Percentiles rank a stretch among this genome's conserved stretches.
These are phyloP conservation scores for Gobiocypris rarus DNA, from an alignment of 2,113 vertebrate species.

Conservation along the genomic window DNA sequence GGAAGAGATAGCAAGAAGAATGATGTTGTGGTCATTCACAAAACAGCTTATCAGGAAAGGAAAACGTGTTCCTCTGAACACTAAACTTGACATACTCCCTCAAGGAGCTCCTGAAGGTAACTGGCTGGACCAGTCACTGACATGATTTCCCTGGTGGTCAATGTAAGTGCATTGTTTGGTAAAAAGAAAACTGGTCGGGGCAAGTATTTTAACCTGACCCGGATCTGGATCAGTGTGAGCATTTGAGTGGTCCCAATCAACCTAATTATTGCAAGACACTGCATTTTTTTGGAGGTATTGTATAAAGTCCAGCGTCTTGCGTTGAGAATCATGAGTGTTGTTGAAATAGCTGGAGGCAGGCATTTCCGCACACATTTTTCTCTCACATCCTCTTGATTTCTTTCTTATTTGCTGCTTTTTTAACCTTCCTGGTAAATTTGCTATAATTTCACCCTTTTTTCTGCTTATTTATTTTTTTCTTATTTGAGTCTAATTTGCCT, in stretches of 20 bases:
- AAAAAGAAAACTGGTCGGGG: slow-evolving; percentile 30
- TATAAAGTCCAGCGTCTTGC: background rate
- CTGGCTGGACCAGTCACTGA: slow-evolving; percentile 33
- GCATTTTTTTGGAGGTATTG: background rate
- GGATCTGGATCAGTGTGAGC: slow-evolving; percentile 4
- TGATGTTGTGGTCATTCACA: background rate
- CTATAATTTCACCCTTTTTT: background rate
- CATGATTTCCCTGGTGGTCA: slow-evolving; percentile 59
- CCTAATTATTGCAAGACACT: background rate
- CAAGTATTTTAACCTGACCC: background rate
- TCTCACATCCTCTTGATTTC: background rate
- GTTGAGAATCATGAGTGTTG: background rate
- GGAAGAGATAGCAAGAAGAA: background rate
- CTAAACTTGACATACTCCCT: slow-evolving; percentile 12
- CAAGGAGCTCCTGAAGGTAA: slow-evolving; percentile 5
- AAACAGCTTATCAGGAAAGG: background rate
- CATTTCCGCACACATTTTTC: background rate
- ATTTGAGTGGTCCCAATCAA: background rate
- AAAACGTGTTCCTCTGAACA: background rate
- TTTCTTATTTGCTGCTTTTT: background rate
- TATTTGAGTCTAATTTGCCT: slow-evolving; percentile 7
- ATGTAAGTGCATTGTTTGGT: slow-evolving; percentile 61
- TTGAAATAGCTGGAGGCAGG: background rate
- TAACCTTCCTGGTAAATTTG: background rate
- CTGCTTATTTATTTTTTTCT: background rate